These are phyloP conservation scores for Pseudonaja textilis DNA, from an alignment of 2,113 vertebrate species.

Conservation along the genomic window DNA sequence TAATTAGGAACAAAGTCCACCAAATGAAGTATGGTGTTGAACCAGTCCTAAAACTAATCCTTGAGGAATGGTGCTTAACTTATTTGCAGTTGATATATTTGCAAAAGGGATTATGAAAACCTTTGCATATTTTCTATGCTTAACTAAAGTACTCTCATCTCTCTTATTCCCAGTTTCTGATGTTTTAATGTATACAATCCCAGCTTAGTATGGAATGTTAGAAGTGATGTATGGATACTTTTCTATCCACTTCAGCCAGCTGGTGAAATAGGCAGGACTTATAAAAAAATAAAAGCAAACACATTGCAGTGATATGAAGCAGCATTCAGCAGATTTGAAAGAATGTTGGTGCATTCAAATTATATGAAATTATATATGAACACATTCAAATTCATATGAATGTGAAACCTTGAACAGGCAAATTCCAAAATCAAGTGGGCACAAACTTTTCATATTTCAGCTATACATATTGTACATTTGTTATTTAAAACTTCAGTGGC, in stretches of 20 bases:
- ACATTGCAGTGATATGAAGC: not conserved
- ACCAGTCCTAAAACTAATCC: not conserved
- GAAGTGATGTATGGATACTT: not conserved
- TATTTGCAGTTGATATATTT: not conserved
- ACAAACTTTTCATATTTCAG: not conserved
- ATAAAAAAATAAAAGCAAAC: not conserved
- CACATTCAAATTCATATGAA: not conserved
- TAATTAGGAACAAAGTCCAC: not conserved
- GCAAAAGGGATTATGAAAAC: constrained; percentile 11
- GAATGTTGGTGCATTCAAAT: not conserved
- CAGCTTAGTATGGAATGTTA: not conserved
- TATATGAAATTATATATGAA: not conserved
- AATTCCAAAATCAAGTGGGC: not conserved
- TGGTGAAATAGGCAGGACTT: not conserved
- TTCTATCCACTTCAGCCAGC: not conserved
- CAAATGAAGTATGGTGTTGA: not conserved
- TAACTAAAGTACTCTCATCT: not conserved
- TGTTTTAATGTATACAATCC: not conserved
- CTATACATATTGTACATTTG: not conserved
- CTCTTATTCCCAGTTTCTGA: constrained; percentile 5
- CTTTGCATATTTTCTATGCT: not conserved
- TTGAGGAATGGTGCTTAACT: constrained; percentile 12
- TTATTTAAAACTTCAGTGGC: not conserved
- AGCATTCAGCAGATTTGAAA: not conserved
- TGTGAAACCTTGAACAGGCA: not conserved